Evolutionary conservation across 2,888 invertebrate genomes (phyloP).

Genomic region (Drosophila sordidapex): DNA sequence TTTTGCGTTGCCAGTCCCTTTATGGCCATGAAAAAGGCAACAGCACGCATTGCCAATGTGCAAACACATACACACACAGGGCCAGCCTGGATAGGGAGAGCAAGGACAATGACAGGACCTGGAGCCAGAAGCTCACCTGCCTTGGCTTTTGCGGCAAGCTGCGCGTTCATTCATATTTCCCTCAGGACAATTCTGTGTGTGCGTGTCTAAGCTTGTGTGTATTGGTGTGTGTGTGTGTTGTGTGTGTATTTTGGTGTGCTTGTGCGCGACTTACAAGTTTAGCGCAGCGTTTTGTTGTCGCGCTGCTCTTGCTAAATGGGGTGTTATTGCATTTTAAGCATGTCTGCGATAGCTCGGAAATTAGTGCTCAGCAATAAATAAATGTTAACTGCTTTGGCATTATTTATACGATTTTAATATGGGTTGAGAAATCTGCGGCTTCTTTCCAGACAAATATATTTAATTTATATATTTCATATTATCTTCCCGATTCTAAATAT

Average conservation of each 20-base stretch:
- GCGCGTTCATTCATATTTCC: slow-evolving; percentile 76
- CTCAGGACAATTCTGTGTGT: slow-evolving; percentile 65
- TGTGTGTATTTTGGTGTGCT: slow-evolving; percentile 15
- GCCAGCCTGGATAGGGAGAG: slow-evolving; percentile 9
- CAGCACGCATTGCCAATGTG: slow-evolving; percentile 39
- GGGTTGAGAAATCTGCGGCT: background rate
- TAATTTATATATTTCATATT: background rate
- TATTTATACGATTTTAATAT: background rate
- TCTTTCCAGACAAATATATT: background rate
- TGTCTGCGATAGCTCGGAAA: slow-evolving; percentile 21
- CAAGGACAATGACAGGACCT: slow-evolving; percentile 37
- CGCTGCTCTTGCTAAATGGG: slow-evolving; percentile 54
- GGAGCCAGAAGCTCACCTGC: slow-evolving; percentile 49
- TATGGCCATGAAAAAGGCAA: slow-evolving; percentile 73
- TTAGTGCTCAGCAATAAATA: slow-evolving; percentile 3
- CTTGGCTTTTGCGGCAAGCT: slow-evolving; percentile 45
- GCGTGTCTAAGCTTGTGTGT: slow-evolving; percentile 15
- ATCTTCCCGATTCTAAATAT: background rate
- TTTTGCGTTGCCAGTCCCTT: slow-evolving; percentile 65
- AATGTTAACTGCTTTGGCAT: background rate
- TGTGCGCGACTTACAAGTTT: slow-evolving; percentile 41
- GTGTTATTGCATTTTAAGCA: slow-evolving; percentile 49
- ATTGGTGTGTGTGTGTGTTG: slow-evolving; percentile 11
- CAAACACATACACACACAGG: slow-evolving; percentile 18
- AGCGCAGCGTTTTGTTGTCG: slow-evolving; percentile 37